Evolutionary conservation across 2,888 invertebrate species (phyloP), one percentile per base, ranked within the genome.

Genomic region (Bombylius major): DNA sequence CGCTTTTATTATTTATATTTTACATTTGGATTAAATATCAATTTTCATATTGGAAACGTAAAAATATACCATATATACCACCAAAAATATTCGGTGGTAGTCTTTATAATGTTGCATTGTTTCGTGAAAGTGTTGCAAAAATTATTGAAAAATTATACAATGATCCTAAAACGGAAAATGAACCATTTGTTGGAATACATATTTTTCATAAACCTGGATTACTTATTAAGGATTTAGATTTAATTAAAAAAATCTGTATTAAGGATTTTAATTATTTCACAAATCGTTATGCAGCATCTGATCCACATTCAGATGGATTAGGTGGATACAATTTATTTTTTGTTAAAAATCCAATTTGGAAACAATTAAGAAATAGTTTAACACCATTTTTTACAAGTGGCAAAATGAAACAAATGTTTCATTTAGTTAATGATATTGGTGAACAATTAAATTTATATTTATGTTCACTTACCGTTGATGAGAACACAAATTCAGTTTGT

Each of bases 311-410:
- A 0, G 78, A 78, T 62, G 58, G 64, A 0, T 52, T 78, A 9
- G 76, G 72, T 7, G 66, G 64, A 0, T 64, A 70, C 9, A 77
- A 74, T 64, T 58, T 78, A 3, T 77, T 78, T 59, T 65, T 76
- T 52, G 62, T 76, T 0, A 72, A 70, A 23, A 74, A 73, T 66
- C 71, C 72, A 0, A 58, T 67, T 1, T 78, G 78, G 78, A 76
- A 71, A 57, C 60, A 67, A 11, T 60, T 77, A 0, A 67, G 78
- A 36, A 51, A 65, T 1, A 76, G 75, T 58, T 55, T 78, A 5
- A 70, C 78, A 0, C 77, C 78, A 0, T 68, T 76, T 3, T 78
- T 76, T 59, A 76, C 76, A 1, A 70, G 69, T 53, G 73, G 70
- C 5, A 73, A 73, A 54, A 63, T 75, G 1, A 75, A 72, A 51